Evolutionary conservation across 2,888 invertebrate genomes (phyloP).

Genomic region (Spisula solida): DNA sequence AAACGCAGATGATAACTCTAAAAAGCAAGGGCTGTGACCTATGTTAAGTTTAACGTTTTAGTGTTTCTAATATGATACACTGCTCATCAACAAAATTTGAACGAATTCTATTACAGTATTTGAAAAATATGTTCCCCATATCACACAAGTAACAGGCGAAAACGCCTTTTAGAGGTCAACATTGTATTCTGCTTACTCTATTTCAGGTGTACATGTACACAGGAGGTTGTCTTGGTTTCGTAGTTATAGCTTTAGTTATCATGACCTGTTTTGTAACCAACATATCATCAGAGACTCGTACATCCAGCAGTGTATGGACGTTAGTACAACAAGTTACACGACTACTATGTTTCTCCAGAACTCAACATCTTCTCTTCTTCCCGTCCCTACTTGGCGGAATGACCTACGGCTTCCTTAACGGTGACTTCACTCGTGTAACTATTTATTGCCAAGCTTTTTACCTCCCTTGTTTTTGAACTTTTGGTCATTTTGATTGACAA

Average conservation of each 20-base stretch:
- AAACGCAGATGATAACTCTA: too few species aligned
- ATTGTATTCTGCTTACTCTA: too few species aligned
- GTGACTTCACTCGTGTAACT: conserved; percentile 27
- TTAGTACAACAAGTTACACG: not conserved
- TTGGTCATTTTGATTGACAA: not conserved
- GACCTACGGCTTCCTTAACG: not conserved
- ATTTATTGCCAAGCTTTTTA: not conserved
- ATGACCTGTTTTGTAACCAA: not conserved
- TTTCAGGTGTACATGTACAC: conserved; percentile 22
- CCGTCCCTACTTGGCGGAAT: conserved; percentile 21
- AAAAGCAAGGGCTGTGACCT: too few species aligned
- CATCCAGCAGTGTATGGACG: not conserved
- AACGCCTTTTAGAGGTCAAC: too few species aligned
- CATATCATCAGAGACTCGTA: not conserved
- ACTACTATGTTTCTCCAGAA: conserved; percentile 4
- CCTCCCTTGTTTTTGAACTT: not conserved
- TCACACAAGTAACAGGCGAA: not conserved
- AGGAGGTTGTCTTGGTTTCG: not conserved
- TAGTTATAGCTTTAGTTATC: not conserved
- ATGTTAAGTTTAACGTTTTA: too few species aligned
- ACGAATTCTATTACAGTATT: too few species aligned
- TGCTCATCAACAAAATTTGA: too few species aligned
- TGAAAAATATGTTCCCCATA: too few species aligned
- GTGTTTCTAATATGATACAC: too few species aligned
- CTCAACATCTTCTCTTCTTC: not conserved